Percentiles rank a stretch among this genome's conserved stretches.
These are phyloP conservation scores for Takifugu rubripes DNA, from an alignment of 2,797 vertebrate species.

Conservation along the genomic window DNA sequence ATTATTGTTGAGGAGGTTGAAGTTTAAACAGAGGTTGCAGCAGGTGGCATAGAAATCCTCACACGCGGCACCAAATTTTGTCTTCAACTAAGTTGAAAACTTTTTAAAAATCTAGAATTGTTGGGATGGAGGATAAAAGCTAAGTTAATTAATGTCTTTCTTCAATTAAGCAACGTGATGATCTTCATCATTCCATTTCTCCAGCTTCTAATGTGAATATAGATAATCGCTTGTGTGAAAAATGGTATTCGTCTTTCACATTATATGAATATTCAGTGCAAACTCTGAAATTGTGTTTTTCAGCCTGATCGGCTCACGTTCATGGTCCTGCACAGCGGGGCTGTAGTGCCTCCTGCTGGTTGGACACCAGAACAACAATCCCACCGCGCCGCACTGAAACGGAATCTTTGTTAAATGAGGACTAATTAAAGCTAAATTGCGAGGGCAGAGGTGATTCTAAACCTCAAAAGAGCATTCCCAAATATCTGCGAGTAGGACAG, in stretches of 20 bases:
- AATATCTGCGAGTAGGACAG: too few species aligned
- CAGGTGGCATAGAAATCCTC: constrained; percentile 56
- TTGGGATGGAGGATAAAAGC: constrained; percentile 65
- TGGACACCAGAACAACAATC: constrained; percentile 55
- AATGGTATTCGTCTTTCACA: constrained; percentile 64
- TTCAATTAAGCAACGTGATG: constrained; percentile 75
- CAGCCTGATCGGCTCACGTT: constrained; percentile 14
- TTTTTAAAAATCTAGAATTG: constrained; percentile 64
- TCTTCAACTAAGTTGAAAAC: constrained; percentile 52
- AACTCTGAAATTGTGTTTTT: constrained; percentile 48
- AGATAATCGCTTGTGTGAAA: constrained; percentile 73
- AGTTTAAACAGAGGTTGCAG: constrained; percentile 66
- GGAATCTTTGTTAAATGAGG: constrained; percentile 6
- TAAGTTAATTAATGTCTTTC: constrained; percentile 70
- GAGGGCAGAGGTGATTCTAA: too few species aligned
- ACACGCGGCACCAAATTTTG: constrained; percentile 47
- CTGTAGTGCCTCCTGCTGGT: constrained; percentile 73
- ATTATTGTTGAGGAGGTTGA: constrained; percentile 63
- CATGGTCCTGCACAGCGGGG: constrained; percentile 39
- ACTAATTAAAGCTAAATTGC: constrained; percentile 23
- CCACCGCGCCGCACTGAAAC: neutral
- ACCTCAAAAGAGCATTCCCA: too few species aligned
- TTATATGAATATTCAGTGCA: constrained; percentile 60
- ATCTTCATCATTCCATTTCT: constrained; percentile 59
- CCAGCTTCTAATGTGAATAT: constrained; percentile 67